Evolutionary conservation across 2,797 vertebrate genomes (phyloP), one percentile per base, ranked within the genome.

Genomic region (Phoeniculus purpureus): DNA sequence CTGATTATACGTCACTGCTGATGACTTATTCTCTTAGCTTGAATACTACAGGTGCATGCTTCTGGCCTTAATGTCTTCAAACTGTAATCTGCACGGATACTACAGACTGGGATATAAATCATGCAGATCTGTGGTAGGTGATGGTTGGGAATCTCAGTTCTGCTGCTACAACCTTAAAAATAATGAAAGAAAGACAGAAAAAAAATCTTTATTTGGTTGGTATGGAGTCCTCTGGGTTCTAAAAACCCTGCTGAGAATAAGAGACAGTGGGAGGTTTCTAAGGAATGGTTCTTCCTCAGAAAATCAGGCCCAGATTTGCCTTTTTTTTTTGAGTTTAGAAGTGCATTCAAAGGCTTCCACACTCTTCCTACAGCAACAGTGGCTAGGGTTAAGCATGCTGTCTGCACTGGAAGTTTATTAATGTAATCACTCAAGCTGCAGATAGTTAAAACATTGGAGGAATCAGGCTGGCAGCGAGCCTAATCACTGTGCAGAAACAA

Each of bases 381-480:
- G 85, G 60, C 71, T 81, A 7, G 86, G 75, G 25, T 87, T 90
- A 22, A 83, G 45, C 40, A 6, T 65, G 34, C 75, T 85, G 61
- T 61, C 83, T 89, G 65, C 40, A 43, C 73, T 95, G 75, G 29
- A 62, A 70, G 76, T 91, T 93, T 80, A 88, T 88, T 62, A 90
- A 80, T 92, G 52, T 10, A 86, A 91, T 94, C 88, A 79, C 65
- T 91, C 83, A 90, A 72, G 83, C 65, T 93, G 68, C 71, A 80
- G 74, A 73, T 58, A 86, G 85, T 77, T 93, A 58, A 91, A 91
- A 82, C 61, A 64, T 23, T 29, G 91, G 37, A 86, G 87, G 74
- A 64, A 74, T 77, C 21, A 34, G 72, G 81, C 74, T 95, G 94
- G 94, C 83, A 81, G 50, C 1, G 10, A 92, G 78, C 72, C 90